Base-by-base conservation (phyloP, 2,797 vertebrate species). In the Gephyroberyx darwinii region DNA sequence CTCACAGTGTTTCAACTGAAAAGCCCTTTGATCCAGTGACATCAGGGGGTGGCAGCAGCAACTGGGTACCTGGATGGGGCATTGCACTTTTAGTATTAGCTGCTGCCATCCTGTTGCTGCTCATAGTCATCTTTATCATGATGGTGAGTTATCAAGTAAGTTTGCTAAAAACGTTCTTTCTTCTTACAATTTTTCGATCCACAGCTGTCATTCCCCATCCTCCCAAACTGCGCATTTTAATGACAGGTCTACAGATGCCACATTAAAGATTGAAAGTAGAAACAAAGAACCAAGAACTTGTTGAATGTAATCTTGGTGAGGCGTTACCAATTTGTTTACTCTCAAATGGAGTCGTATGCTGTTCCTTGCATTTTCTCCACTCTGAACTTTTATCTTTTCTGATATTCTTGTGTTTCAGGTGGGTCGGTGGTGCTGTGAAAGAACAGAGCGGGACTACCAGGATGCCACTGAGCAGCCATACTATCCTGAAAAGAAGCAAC, bases 21-120 rank as follows among this genome's bases (percentile, higher is more conserved):
- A 35, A 59, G 31, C 26, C 73, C 48, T 50, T 0, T 8, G 12
- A 47, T 9, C 17, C 54, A 62, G 8, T 0, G 26, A 30, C 17
- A 5, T 20, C 22, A 50, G 22, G 22, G 22, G 22, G 35, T 51
- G 41, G 50, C 6, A 19, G 8, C 30, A 45, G 31, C 5, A 48
- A 71, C 31, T n/a, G 53, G 43, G 80, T 92, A 8, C 90, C 90
- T 31, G 87, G 82, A 33, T 91, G 90, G 90, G 90, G 54, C 17
- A 90, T 92, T 31, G 90, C 89, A 31, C 81, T 93, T 9, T 75
- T 93, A 16, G 89, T 91, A 16, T 72, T 92, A 59, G 84, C 84
- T 0, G 56, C 87, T 50, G 35, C 76, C 60, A 88, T 88, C 65
- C 71, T 92, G 57, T 48, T 93, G 26, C 76, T 93, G 16, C 82